These are phyloP conservation scores for Luperina testacea DNA, from an alignment of 2,888 invertebrate species.

Conservation along the genomic window DNA sequence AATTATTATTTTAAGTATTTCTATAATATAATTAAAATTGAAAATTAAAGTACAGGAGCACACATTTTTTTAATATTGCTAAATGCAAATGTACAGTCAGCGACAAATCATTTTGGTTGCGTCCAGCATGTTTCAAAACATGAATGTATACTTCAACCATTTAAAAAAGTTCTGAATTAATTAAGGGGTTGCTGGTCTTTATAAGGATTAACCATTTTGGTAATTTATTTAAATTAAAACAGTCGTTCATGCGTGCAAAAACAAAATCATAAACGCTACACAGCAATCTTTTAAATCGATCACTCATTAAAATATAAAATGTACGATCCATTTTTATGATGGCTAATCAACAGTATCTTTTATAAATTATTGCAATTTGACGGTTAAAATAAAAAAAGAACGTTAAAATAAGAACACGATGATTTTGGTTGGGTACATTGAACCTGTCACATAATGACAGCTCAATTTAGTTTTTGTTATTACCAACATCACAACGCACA, in stretches of 20 bases:
- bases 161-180: background rate
- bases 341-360: constrained; percentile 39
- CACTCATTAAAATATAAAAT: constrained; percentile 23
- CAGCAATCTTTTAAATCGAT: constrained; percentile 31
- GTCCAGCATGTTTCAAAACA: background rate
- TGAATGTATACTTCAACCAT: background rate
- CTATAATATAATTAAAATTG: background rate
- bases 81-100: background rate
- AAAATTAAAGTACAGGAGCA: background rate
- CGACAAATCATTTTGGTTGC: background rate
- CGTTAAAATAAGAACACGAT: constrained; percentile 20
- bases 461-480: constrained; percentile 48
- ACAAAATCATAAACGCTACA: constrained; percentile 26
- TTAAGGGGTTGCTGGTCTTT: constrained; percentile 2
- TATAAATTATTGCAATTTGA: constrained; percentile 32
- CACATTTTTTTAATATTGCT: background rate
- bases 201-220: background rate
- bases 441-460: constrained; percentile 51
- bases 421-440: constrained; percentile 32
- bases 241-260: constrained; percentile 13
- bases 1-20: background rate
- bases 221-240: constrained; percentile 23
- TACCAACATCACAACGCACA: constrained; percentile 54
- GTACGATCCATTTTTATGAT: constrained; percentile 49
- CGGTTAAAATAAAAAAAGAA: constrained; percentile 27